Evolutionary conservation across 2,797 vertebrate genomes (phyloP).

Genomic region (Pangasius sanitwongsei): DNA sequence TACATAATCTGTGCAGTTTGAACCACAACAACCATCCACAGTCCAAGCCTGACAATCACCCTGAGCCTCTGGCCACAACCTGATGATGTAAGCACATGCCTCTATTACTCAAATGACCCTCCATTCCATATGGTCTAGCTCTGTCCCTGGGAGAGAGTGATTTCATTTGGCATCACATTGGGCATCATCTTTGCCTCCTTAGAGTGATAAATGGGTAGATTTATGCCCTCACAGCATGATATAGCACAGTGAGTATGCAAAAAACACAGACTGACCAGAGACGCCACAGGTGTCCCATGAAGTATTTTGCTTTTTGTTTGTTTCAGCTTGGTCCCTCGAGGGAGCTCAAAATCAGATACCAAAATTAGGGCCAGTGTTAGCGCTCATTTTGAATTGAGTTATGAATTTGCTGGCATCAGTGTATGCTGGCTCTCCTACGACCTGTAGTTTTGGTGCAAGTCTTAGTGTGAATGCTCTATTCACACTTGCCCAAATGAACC

Average conservation of each 20-base stretch:
- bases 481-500: background rate
- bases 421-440: too few relatives aligned
- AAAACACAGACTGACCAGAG: background rate
- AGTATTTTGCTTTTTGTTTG: background rate
- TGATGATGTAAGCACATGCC: constrained; percentile 50
- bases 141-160: background rate
- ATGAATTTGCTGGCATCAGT: background rate
- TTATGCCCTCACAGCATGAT: background rate
- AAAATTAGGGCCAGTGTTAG: too few relatives aligned
- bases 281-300: background rate
- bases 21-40: background rate
- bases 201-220: background rate
- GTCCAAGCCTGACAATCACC: constrained; percentile 26
- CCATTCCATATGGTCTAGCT: background rate
- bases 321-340: background rate
- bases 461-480: background rate
- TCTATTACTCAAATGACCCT: constrained; percentile 15
- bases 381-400: background rate
- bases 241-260: background rate
- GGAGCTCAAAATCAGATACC: background rate
- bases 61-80: constrained; percentile 27
- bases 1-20: background rate
- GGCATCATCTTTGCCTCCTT: background rate
- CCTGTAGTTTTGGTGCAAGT: too few relatives aligned
- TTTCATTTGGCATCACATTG: background rate